Base-by-base conservation (phyloP, 2,888 invertebrate species). In the Endomychus coccineus region DNA sequence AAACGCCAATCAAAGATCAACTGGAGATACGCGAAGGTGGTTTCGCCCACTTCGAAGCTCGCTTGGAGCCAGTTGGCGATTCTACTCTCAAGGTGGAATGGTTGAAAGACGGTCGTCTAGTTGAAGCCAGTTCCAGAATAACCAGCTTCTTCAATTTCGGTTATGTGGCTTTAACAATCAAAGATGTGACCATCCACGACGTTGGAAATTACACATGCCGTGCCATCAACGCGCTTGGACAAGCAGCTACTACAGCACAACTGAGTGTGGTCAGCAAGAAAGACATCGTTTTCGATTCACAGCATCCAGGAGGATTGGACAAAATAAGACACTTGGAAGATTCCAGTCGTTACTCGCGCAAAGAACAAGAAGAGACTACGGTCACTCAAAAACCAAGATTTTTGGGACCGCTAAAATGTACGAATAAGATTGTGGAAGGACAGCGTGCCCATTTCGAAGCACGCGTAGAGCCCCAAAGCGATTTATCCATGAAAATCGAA, bases 381-480 rank as follows among this genome's bases (percentile, higher is more conserved):
- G 73, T 87, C 2, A 84, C 77, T 2, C 84, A 85, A 59, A 82
- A 84, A 51, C 92, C 92, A 23, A 76, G 85, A 55, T 92, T 92
- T 68, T 73, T 90, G 52, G 89, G 89, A 47, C 88, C 86, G 39
- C 68, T 92, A 36, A 90, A 90, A 64, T 90, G 90, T 29, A 91
- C 90, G n/a, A 90, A 85, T 54, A 89, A 86, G 61, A 89, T 92
- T 55, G 78, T 88, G 13, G 94, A 95, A 70, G 89, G 90, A 1
- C 92, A 94, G 70, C 77, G 88, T 29, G 91, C 92, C 46, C 94
- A 95, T 58, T 91, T 95, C 59, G 95, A 95, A 71, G 89, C 87
- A 3, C 81, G 94, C 45, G 87, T 97, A 29, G 90, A 92, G 58
- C 97, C 96, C 1, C 87, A 92, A 64, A 91, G 85, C 59, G 97